Base-by-base conservation (phyloP, 1,140 invertebrate genomes). In the Brachystomella parvula region DNA sequence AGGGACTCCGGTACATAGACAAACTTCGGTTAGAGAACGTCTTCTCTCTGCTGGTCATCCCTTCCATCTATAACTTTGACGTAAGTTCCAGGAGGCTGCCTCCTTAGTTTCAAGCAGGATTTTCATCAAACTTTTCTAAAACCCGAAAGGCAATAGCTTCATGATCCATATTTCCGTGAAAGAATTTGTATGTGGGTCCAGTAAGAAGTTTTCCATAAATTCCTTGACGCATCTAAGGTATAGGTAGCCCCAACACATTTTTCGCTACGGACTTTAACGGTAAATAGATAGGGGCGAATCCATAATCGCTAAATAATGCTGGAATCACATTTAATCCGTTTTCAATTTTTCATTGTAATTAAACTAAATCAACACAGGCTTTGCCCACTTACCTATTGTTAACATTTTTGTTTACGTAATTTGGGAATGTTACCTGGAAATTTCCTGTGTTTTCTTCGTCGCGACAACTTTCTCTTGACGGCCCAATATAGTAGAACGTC, bases 61-160 rank as follows among this genome's bases (percentile, higher is more conserved):
- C 90, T 1, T 90, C 89, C 21, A 86, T 94, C 63, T 87, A 90
- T 74, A 83, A 88, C 74, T 89, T 92, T 73, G 78, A 81, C 77
- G 86, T 87, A 76, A 79, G 77, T 75, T 17, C 21, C 28, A 17
- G n/a, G n/a, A n/a, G n/a, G n/a, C n/a, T n/a, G n/a, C n/a, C n/a
- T n/a, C n/a, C n/a, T n/a, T n/a, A n/a, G n/a, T n/a, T n/a, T n/a
- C n/a, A n/a, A n/a, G n/a, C n/a, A n/a, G n/a, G n/a, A n/a, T n/a
- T n/a, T n/a, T n/a, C n/a, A n/a, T n/a, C n/a, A n/a, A n/a, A n/a
- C 3, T 63, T 49, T 63, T 63, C 30, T 32, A 30, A 12, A 12
- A 30, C 21, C 17, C 12, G 24, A n/a, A 12, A 9, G 9, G 39
- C 9, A 9, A 44, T 12, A 12, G 39, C 9, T 44, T 44, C 39